Base-by-base conservation (phyloP, 2,797 vertebrate species). In the Spea hammondii region DNA sequence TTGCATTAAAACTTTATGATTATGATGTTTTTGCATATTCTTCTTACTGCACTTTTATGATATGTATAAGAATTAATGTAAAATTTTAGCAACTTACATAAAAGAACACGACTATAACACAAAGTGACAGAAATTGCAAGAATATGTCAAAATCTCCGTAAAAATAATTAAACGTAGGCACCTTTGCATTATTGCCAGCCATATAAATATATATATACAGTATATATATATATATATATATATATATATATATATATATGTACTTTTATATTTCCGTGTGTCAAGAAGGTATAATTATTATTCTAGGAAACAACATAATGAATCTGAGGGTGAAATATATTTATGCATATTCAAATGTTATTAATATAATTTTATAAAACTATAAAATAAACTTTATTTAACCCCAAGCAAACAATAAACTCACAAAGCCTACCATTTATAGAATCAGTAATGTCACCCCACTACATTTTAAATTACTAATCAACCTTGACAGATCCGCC, bases 61-160 rank as follows among this genome's bases (percentile, higher is more conserved):
- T 45, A 79, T 67, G 53, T 12, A 67, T 59, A 11, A 48, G 65
- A 67, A 6, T 67, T 49, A 53, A 7, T 53, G 51, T 10, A 59
- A 62, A 12, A 17, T 17, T 17, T 7, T 62, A 6, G 44, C 59
- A 62, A 4, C 32, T 8, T 12, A 62, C 6, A 62, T 5, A 6
- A 32, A 62, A 32, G 32, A 17, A 62, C 10, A 62, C 14, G 7
- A 62, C n/a, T 14, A 62, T 62, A 6, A 17, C n/a, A 54, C 13
- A 8, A 66, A 47, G 65, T 64, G 17, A 64, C 50, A 53, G 47
- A 79, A 72, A 55, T 79, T 66, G 14, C 46, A 59, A 44, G 8
- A 72, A 67, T 51, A 67, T 11, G 55, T 60, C 53, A 50, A 68
- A 68, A 32, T 17, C 68, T 51, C 47, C 51, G 45, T 62, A 9